Evolutionary conservation across 2,113 vertebrate species (phyloP), one percentile per base, ranked within the genome.

Genomic region (Hiodon alosoides): DNA sequence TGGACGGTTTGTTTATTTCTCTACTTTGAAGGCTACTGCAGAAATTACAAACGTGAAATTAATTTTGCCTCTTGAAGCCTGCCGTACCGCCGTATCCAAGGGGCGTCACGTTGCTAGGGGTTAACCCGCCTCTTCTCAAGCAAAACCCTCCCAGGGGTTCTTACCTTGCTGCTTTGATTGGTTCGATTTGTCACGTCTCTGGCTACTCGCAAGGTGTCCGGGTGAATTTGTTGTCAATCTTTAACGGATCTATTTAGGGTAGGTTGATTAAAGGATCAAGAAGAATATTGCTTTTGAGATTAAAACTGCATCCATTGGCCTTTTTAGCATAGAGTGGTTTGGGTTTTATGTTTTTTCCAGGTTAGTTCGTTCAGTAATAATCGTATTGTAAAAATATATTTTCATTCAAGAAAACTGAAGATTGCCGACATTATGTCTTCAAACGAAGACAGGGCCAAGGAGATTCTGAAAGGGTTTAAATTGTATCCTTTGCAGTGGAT

Each of bases 361-460:
- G 17, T 64, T 53, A 58, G 48, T 60, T 81, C 55, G 57, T 69
- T 53, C 11, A n/a, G 8, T 14, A 51, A 31, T 47, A 14, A 31
- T 52, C 51, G 48, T 5, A 69, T 76, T 71, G 31, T 73, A 7
- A 58, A 52, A 60, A 59, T 77, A 67, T 61, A 79, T 74, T 80
- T 76, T 77, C 47, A 81, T 67, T 13, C 79, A 57, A 77, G 69
- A 78, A 78, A 79, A 77, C 78, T 76, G 70, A 78, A 69, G 54
- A 76, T 80, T 82, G 74, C 61, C 69, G 81, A 82, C 76, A 83
- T 51, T 61, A 92, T 92, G 91, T 92, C 91, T 91, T 90, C 89
- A 82, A 87, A 87, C 77, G 90, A 92, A 88, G 90, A 91, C 89
- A 86, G 91, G 83, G 91, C 90, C 83, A 92, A 90, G 87, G 91